Conservation (phyloP, 2,797 vertebrate species). For the Orientallactaga sibirica region DNA sequence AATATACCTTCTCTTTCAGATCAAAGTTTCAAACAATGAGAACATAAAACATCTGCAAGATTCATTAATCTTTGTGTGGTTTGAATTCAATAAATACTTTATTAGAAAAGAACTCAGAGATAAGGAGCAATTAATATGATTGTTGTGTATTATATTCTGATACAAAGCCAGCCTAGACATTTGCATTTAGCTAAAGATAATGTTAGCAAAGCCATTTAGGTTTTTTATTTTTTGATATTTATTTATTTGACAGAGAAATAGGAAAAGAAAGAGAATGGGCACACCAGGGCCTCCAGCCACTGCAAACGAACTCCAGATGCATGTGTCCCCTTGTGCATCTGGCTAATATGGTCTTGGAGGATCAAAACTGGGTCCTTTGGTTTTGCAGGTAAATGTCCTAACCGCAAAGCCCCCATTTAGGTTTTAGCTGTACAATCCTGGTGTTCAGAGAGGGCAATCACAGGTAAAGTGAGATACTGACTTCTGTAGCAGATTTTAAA, state of each 20-base stretch:
- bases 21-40: conserved; percentile 39
- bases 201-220: conserved; percentile 32
- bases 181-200: background rate
- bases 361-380: too few relatives aligned
- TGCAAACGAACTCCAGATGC: too few relatives aligned
- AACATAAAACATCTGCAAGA: conserved; percentile 75
- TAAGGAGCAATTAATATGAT: conserved; percentile 75
- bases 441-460: background rate
- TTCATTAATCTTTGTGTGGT: conserved; percentile 61
- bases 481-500: conserved; percentile 1
- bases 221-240: background rate
- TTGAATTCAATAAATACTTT: conserved; percentile 64
- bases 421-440: conserved; percentile 45
- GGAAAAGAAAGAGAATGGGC: too few relatives aligned
- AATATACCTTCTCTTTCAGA: conserved; percentile 64
- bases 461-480: background rate
- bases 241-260: too few relatives aligned
- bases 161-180: conserved; percentile 68
- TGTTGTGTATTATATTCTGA: conserved; percentile 9
- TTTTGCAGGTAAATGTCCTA: too few relatives aligned
- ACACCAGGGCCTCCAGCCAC: too few relatives aligned
- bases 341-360: too few relatives aligned
- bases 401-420: too few relatives aligned
- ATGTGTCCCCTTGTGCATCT: too few relatives aligned
- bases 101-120: conserved; percentile 77